Conservation (phyloP, 2,113 vertebrate genomes). For the Nothobranchius kuhntae region DNA sequence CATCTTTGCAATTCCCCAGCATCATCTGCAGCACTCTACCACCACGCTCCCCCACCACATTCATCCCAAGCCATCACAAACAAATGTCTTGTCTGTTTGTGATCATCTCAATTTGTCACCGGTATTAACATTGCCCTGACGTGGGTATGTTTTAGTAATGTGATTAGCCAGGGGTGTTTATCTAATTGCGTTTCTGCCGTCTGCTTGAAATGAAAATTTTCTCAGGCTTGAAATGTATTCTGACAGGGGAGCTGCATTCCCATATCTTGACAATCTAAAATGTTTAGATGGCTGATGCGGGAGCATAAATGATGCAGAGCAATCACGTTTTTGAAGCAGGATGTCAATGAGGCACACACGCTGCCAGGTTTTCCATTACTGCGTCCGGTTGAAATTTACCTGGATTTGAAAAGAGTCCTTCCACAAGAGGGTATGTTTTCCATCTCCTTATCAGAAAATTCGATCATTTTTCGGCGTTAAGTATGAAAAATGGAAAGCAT, state of each 20-base stretch:
- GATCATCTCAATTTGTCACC: conserved; percentile 53
- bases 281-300: conserved; percentile 37
- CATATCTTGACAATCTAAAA: conserved; percentile 47
- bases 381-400: conserved; percentile 12
- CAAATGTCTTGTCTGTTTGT: conserved; percentile 53
- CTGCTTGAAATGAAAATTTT: conserved; percentile 50
- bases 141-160: conserved; percentile 47
- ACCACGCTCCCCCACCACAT: conserved; percentile 28
- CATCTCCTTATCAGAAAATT: conserved; percentile 13
- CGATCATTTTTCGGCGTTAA: conserved; percentile 3
- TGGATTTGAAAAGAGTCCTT: conserved; percentile 11
- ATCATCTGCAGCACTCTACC: conserved; percentile 31
- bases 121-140: conserved; percentile 40
- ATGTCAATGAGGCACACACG: conserved; percentile 18
- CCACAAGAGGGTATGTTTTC: conserved; percentile 11
- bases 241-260: conserved; percentile 27
- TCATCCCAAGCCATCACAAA: conserved; percentile 24
- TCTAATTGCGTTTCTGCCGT: conserved; percentile 58
- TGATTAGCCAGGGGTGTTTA: conserved; percentile 58
- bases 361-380: conserved; percentile 15
- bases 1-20: conserved; percentile 21
- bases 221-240: conserved; percentile 54
- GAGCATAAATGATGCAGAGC: conserved; percentile 49
- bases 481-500: neutral
- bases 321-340: conserved; percentile 32